phyloP scores from a whole-genome alignment of 2,888 invertebrate genomes.

The Drosophila putrida region DNA sequence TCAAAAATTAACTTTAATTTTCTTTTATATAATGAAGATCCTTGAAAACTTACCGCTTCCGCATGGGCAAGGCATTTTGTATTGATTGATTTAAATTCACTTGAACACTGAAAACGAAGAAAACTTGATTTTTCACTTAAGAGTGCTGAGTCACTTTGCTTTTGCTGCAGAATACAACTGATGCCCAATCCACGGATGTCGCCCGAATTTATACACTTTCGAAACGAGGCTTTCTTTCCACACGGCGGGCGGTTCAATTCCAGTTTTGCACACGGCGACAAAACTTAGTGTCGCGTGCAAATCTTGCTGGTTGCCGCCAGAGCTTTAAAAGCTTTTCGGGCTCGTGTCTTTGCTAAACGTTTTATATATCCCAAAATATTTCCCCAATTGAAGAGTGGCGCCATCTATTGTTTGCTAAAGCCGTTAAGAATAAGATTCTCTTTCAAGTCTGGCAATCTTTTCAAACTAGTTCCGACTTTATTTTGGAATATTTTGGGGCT shows the following conservation, averaged over 20 bases:
- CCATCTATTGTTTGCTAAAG: too few relatives aligned
- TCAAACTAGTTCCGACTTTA: too few relatives aligned
- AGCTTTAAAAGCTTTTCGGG: constrained; percentile 37
- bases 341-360: constrained; percentile 29
- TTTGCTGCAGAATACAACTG: constrained; percentile 65
- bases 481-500: too few relatives aligned
- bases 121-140: constrained; percentile 38
- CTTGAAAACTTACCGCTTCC: constrained; percentile 77
- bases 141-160: constrained; percentile 49
- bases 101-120: constrained; percentile 37
- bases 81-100: constrained; percentile 30
- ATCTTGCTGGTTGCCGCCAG: constrained; percentile 4
- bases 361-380: too few relatives aligned
- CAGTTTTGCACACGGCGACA: constrained; percentile 71
- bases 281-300: constrained; percentile 66
- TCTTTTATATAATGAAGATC: not conserved
- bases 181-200: constrained; percentile 61
- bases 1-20: not conserved
- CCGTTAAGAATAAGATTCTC: too few relatives aligned
- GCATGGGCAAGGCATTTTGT: constrained; percentile 82
- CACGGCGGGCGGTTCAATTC: constrained; percentile 62
- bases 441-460: too few relatives aligned
- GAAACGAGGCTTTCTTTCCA: constrained; percentile 78
- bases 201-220: constrained; percentile 68
- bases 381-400: too few relatives aligned